Conservation (phyloP, 2,113 vertebrate genomes). For the Heterocephalus glaber region DNA sequence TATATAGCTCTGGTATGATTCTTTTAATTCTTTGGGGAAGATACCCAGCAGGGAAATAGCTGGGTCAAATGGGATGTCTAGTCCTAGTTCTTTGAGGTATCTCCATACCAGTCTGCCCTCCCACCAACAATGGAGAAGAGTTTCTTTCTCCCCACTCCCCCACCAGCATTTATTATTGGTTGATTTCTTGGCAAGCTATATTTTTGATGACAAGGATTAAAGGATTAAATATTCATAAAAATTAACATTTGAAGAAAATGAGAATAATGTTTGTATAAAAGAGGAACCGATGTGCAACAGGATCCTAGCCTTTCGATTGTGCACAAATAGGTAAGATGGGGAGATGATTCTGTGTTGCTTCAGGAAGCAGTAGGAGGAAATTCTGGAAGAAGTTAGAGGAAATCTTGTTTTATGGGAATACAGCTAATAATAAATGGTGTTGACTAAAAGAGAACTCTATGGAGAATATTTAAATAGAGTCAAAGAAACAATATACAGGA, state of each 20-base stretch:
- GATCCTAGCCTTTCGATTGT: not conserved
- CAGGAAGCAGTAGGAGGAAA: not conserved
- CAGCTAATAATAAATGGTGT: not conserved
- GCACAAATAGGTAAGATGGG: accelerated
- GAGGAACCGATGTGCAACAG: too few species aligned
- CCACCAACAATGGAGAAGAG: too few species aligned
- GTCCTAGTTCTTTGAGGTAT: too few species aligned
- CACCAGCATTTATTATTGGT: too few species aligned
- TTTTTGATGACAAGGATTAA: not conserved
- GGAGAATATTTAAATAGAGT: not conserved
- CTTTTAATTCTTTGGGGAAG: too few species aligned
- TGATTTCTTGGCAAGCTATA: not conserved
- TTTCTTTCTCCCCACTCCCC: too few species aligned
- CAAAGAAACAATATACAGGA: not conserved
- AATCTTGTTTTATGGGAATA: not conserved
- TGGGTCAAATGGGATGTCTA: too few species aligned
- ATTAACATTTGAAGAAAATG: not conserved
- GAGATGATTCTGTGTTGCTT: too few species aligned
- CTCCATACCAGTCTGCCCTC: too few species aligned
- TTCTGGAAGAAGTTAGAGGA: not conserved
- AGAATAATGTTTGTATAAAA: not conserved
- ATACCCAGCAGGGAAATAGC: too few species aligned
- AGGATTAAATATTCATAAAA: not conserved
- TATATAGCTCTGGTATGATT: too few species aligned
- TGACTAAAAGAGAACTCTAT: not conserved